phyloP scores from a whole-genome alignment of 2,888 invertebrate genomes.

The Atethmia centrago region DNA sequence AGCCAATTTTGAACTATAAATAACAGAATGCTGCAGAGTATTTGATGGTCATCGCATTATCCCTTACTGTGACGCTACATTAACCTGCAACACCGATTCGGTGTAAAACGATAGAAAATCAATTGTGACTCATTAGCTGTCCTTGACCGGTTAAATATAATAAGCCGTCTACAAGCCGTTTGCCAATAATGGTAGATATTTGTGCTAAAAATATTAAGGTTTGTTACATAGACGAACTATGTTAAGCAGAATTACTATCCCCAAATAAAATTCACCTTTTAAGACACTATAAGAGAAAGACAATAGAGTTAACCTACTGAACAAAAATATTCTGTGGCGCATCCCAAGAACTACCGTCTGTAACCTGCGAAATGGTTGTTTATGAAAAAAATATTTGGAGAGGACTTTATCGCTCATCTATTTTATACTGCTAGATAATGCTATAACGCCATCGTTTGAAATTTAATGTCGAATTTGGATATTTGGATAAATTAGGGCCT shows the following conservation, averaged over 20 bases:
- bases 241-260: not conserved
- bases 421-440: constrained; percentile 10
- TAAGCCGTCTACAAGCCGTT: not conserved
- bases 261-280: not conserved
- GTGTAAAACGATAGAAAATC: too few relatives aligned
- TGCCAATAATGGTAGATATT: not conserved
- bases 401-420: constrained; percentile 35
- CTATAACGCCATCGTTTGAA: not conserved
- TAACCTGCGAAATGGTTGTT: constrained; percentile 31
- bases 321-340: not conserved
- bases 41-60: too few relatives aligned
- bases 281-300: not conserved
- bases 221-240: not conserved
- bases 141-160: too few relatives aligned
- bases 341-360: constrained; percentile 1
- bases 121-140: too few relatives aligned
- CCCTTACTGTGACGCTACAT: too few relatives aligned
- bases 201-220: not conserved
- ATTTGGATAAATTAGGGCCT: not conserved
- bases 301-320: constrained; percentile 6
- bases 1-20: not conserved
- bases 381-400: constrained; percentile 32
- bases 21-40: too few relatives aligned
- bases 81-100: too few relatives aligned
- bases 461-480: not conserved